Evolutionary conservation across 2,888 invertebrate species (phyloP), one percentile per base, ranked within the genome.

Genomic region (Protonemura montana): DNA sequence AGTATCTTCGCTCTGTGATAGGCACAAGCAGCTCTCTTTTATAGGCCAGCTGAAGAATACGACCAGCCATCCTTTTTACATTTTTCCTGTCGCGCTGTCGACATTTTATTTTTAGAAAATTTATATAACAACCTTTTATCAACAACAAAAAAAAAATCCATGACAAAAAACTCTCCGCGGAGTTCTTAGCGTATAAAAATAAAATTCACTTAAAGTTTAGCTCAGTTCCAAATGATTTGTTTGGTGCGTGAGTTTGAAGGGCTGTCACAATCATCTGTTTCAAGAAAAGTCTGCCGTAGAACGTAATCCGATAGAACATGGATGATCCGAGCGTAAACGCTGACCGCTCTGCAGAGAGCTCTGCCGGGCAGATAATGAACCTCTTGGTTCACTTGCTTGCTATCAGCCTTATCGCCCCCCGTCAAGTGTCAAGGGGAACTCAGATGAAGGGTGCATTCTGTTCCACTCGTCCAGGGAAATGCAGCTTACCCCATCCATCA

Each of bases 321-420:
- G 41, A 41, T 41, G 41, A 41, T 41, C 5, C 13, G 59, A 21
- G 16, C 13, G 13, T 59, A 16, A 21, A 59, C 2, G 59, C 59
- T 59, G 59, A 59, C 59, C 59, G 13, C 13, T 59, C 6, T 10
- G 16, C 59, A 21, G 35, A 35, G 3, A 35, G 59, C 78, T 78
- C 26, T 0, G 7, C 13, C 29, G 82, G 82, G 2, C 21, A 41
- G 82, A 82, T 82, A 82, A 82, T 82, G 82, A 82, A 82, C 16
- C 41, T 35, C 25, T 81, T 81, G 81, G 29, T 81, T 30, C 28
- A 81, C 29, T 81, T 81, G 29, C 81, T 41, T 25, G 82, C 82
- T 42, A 82, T 82, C 82, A 82, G 26, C 82, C 41, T 82, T 82
- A 82, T 82, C 82, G 30, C 82, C 30, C 59, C 21, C 59, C 59